Percentiles rank a stretch among this genome's conserved stretches.
These are phyloP conservation scores for Drosophila malerkotliana DNA, from an alignment of 1,140 invertebrate genomes.

Conservation along the genomic window DNA sequence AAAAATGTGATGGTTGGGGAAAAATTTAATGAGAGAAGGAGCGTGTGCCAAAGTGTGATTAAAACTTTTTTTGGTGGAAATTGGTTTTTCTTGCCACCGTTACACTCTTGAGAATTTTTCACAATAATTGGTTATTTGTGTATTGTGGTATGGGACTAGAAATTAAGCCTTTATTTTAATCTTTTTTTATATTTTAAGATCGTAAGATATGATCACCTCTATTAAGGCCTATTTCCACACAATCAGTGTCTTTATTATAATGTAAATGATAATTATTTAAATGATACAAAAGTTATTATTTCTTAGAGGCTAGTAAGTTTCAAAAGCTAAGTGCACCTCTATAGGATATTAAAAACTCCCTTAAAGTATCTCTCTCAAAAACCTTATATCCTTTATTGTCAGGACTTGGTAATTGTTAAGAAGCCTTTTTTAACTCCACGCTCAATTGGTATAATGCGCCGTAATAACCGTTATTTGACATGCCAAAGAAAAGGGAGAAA, in stretches of 20 bases:
- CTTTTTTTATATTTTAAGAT: not conserved
- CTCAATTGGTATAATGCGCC: constrained; percentile 58
- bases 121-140: constrained; percentile 28
- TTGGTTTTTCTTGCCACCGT: constrained; percentile 17
- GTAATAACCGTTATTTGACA: constrained; percentile 58
- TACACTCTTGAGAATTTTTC: not conserved
- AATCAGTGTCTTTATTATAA: no score
- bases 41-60: constrained; percentile 78
- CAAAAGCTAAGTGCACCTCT: no score
- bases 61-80: constrained; percentile 63
- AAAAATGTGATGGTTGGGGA: constrained; percentile 4
- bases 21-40: constrained; percentile 67
- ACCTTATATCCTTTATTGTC: constrained; percentile 10
- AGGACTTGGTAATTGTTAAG: constrained; percentile 55
- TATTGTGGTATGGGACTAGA: constrained; percentile 38
- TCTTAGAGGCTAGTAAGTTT: no score
- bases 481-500: constrained; percentile 13
- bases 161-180: constrained; percentile 20
- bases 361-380: not conserved
- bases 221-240: no score
- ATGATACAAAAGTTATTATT: no score
- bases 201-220: no score
- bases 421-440: constrained; percentile 41
- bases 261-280: no score
- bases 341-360: not conserved